Evolutionary conservation across 2,797 vertebrate genomes (phyloP), one percentile per base, ranked within the genome.

Genomic region (Anguilla pacifica): DNA sequence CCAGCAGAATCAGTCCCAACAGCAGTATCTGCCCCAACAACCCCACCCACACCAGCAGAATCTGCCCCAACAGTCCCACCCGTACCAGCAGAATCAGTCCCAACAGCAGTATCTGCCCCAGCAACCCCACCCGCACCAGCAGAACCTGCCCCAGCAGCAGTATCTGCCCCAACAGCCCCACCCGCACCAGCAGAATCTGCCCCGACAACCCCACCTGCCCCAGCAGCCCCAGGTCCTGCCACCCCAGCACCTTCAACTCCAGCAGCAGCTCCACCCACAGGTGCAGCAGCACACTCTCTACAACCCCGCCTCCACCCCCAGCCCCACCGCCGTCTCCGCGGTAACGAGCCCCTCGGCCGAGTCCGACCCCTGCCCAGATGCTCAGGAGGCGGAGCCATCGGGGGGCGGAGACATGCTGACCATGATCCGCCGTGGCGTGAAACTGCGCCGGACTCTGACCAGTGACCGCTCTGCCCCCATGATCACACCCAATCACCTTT

Each of bases 381-480:
- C 72, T 11, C 72, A 17, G 85, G 83, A 85, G 89, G 87, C 31
- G 88, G 86, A 13, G 88, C 85, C 39, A 35, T n/a, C 89, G 7
- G 88, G 91, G 28, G 90, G 91, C 0, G 89, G 87, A 0, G 94
- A 93, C 86, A 96, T 97, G 96, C 88, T 95, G 85, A 94, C 82
- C n/a, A 93, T 96, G 92, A 96, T 97, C n/a, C n/a, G n/a, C 89
- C 93, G 93, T 4, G 91, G 92, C 5, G 96, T 97, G 0, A 96
- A 89, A 89, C 96, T 97, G 22, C 93, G 93, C 86, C 90, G 95
- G 91, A 97, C 96, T 28, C 7, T 95, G 22, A 96, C 96, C 91
- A 94, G 97, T 2, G 96, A 97, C 86, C 95, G 97, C 90, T 97
- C 97, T 0, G 96, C 96, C 51, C 97, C 96, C 1, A 74, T 95